Base-by-base conservation (phyloP, 1,140 invertebrate genomes). In the Cataglyphis hispanica region DNA sequence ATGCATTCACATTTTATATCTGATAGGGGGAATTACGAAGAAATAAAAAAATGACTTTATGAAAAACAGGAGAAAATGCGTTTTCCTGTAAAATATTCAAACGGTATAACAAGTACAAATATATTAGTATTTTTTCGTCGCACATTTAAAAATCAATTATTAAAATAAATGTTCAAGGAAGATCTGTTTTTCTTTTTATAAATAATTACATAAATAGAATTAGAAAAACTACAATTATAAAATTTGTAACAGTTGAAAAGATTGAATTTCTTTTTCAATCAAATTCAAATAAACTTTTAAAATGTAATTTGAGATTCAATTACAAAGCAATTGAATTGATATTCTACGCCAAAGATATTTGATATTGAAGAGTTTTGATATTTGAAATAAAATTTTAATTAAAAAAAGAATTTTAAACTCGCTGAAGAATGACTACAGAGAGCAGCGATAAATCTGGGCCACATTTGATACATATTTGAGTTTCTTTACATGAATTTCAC, bases 391-490 rank as follows among this genome's bases (percentile, higher is more conserved):
- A 31, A 4, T 40, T 53, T 74, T 37, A 58, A 11, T 70, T 53
- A 13, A 37, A 58, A 74, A 34, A 40, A 27, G 8, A 31, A 56
- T 53, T 69, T 53, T 25, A 56, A 53, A 53, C 13, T 56, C 34
- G 13, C 40, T 25, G 22, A 34, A 78, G 31, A 66, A 10, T n/a
- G 16, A 31, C 22, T 56, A 31, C 27, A 64, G 40, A 19, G 34
- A n/a, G 37, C 53, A 25, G 19, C 31, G 61, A 80, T 69, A 80
- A 69, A 80, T 80, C 63, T 56, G 22, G 63, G 16, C 22, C 16
- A 37, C 16, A 37, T 40, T 63, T n/a, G 4, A n/a, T 37, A 34
- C 16, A 16, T 27, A 56, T 10, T 27, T 53, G 27, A 31, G 43
- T 80, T 40, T 58, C 25, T 80, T 69, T n/a, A 53, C 56, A 69